Percentiles rank a stretch among this genome's conserved stretches.
These are phyloP conservation scores for Cynodonichthys magdalenae DNA, from an alignment of 2,797 vertebrate genomes.

Conservation along the genomic window DNA sequence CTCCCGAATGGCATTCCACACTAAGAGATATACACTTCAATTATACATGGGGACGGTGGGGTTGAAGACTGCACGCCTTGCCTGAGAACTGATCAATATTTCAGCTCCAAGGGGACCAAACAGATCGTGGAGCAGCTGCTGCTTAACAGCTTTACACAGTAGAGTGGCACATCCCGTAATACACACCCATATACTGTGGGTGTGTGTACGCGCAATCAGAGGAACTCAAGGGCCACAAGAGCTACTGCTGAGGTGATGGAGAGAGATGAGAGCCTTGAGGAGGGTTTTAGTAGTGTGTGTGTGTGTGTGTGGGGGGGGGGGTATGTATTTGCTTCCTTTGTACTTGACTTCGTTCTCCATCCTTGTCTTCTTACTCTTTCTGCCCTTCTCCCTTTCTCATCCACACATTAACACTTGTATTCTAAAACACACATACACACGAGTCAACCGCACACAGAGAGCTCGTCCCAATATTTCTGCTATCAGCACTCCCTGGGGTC, in stretches of 20 bases:
- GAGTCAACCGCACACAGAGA: conserved; percentile 14
- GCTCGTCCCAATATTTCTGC: conserved; percentile 44
- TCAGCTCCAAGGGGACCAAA: conserved; percentile 77
- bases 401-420: conserved; percentile 4
- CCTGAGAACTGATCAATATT: conserved; percentile 83
- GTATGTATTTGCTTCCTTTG: conserved; percentile 27
- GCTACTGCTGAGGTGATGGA: conserved; percentile 52
- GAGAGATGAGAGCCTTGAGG: conserved; percentile 50
- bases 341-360: conserved; percentile 36
- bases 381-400: conserved; percentile 14
- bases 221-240: conserved; percentile 48
- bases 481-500: conserved; percentile 42
- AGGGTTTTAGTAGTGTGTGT: conserved; percentile 39
- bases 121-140: conserved; percentile 78
- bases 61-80: conserved; percentile 52
- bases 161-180: conserved; percentile 54
- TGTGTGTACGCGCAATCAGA: conserved; percentile 17
- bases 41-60: conserved; percentile 76
- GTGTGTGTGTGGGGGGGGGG: conserved; percentile 16
- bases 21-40: conserved; percentile 75
- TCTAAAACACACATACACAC: conserved; percentile 1
- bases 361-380: conserved; percentile 24
- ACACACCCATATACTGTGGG: conserved; percentile 40
- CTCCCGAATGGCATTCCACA: conserved; percentile 59
- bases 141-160: conserved; percentile 75